Conservation (phyloP, 2,888 invertebrate genomes). For the Urechis unicinctus region DNA sequence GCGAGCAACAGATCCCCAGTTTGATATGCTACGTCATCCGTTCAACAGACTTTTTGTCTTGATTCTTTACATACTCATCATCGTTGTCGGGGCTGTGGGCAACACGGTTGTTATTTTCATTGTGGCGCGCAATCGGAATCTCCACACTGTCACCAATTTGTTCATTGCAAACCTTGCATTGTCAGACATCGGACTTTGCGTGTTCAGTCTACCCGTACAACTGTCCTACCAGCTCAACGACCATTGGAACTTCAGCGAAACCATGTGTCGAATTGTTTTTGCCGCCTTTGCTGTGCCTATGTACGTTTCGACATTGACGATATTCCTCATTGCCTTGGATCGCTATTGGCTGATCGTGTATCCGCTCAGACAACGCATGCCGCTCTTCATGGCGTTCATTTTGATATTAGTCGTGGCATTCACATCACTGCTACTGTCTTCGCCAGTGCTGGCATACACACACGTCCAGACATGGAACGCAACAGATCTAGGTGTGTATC, state of each 20-base stretch:
- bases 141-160: conserved; percentile 43
- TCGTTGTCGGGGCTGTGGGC: conserved; percentile 38
- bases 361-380: conserved; percentile 38
- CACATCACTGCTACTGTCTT: conserved; percentile 32
- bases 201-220: conserved; percentile 44
- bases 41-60: conserved; percentile 34
- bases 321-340: conserved; percentile 45
- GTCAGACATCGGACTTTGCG: conserved; percentile 42
- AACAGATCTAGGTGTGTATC: conserved; percentile 26
- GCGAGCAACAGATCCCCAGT: conserved; percentile 9
- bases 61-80: conserved; percentile 34
- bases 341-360: conserved; percentile 45
- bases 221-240: conserved; percentile 45
- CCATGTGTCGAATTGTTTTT: conserved; percentile 40
- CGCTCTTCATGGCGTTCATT: conserved; percentile 27
- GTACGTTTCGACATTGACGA: conserved; percentile 42
- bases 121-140: conserved; percentile 30
- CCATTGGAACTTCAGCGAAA: conserved; percentile 42
- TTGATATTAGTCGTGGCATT: conserved; percentile 27
- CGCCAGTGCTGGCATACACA: conserved; percentile 41
- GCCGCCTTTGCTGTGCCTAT: conserved; percentile 45
- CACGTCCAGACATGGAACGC: conserved; percentile 25
- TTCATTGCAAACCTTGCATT: conserved; percentile 42
- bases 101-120: conserved; percentile 40
- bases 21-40: conserved; percentile 31